Evolutionary conservation across 2,797 vertebrate genomes (phyloP).

Genomic region (Kryptopterus vitreolus): DNA sequence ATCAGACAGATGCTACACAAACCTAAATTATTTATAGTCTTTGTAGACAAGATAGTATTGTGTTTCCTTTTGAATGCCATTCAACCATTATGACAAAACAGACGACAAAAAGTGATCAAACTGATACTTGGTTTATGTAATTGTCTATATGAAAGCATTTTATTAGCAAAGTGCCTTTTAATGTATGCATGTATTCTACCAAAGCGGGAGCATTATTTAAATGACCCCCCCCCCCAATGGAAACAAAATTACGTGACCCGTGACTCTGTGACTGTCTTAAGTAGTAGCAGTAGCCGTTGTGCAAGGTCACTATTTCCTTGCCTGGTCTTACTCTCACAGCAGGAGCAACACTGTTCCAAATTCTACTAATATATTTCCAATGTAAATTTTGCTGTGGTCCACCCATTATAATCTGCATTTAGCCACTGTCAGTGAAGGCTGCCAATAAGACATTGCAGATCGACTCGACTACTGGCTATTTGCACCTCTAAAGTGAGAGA

Average conservation of each 20-base stretch:
- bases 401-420: slow-evolving; percentile 41
- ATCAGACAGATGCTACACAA: slow-evolving; percentile 29
- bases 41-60: slow-evolving; percentile 3
- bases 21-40: slow-evolving; percentile 16
- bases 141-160: neutral
- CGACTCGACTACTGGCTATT: slow-evolving; percentile 51
- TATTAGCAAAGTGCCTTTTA: neutral
- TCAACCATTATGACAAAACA: neutral
- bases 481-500: slow-evolving; percentile 50
- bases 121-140: neutral
- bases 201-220: neutral
- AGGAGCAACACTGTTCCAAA: slow-evolving; percentile 52
- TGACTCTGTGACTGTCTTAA: slow-evolving; percentile 2
- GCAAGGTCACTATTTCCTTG: slow-evolving; percentile 9
- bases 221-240: neutral
- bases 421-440: slow-evolving; percentile 25
- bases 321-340: slow-evolving; percentile 48
- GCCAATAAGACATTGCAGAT: slow-evolving; percentile 41
- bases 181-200: neutral
- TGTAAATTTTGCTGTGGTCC: slow-evolving; percentile 51
- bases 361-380: slow-evolving; percentile 59
- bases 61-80: slow-evolving; percentile 5
- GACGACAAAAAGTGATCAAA: neutral
- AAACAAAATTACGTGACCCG: neutral
- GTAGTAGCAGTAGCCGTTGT: neutral